Base-by-base conservation (phyloP, 2,113 vertebrate genomes). In the Tichodroma muraria region DNA sequence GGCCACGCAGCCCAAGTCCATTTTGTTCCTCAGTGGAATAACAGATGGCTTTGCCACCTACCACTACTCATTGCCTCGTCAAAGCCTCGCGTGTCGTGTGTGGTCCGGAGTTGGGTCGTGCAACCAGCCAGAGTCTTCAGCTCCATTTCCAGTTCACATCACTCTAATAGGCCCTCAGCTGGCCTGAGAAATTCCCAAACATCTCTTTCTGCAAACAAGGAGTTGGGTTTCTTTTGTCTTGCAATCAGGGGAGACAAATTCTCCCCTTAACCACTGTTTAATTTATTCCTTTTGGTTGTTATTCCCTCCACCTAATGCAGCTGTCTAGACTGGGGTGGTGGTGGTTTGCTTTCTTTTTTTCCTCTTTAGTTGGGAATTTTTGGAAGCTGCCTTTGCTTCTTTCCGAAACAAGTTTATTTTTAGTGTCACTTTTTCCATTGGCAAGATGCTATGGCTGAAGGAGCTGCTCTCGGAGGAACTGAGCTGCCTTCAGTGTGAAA, bases 371-470 rank as follows among this genome's bases (percentile, higher is more conserved):
- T 90, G 2, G 30, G 90, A 92, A 82, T 86, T 94, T 95, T 94
- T 93, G 94, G 94, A 94, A 94, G 76, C 88, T 52, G 88, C 72
- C 17, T 91, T 92, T 88, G 60, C 85, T 93, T 90, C 89, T 89
- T 97, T 96, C 94, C 33, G 49, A 96, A 94, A 89, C 38, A 50
- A 87, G 83, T 89, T 82, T 95, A 96, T 96, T 97, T 96, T 95
- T 94, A 93, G 94, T 66, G 94, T 95, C 79, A 92, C 88, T 96
- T 96, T 96, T 96, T 97, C 96, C 97, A 96, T 56, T 97, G 97
- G 96, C 96, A 94, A 93, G 94, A 94, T 83, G 57, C 9, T 37
- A 85, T 11, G 84, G 80, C 66, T 69, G 61, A 89, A 66, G 69
- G 76, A 52, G 70, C 82, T 71, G 85, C 65, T 89, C 85, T 92